Evolutionary conservation across 2,888 invertebrate species (phyloP).

Genomic region (Lepidocyrtinus sp.): DNA sequence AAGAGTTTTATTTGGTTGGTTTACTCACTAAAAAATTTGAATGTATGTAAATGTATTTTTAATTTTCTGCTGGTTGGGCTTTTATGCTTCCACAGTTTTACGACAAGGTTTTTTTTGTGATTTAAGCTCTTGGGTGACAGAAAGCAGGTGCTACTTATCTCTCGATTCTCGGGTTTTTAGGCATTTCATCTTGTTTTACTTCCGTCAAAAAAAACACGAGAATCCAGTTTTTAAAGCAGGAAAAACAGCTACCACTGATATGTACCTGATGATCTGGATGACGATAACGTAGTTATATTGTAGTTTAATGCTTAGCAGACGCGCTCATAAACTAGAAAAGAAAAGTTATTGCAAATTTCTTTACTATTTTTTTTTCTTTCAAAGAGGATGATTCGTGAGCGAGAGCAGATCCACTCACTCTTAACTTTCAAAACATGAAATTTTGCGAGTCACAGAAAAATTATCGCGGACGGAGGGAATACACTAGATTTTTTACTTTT

Average conservation of each 20-base stretch:
- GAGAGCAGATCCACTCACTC: constrained; percentile 7
- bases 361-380: constrained; percentile 1
- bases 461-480: neutral
- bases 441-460: constrained; percentile 29
- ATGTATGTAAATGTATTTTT: constrained; percentile 27
- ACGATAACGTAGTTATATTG: constrained; percentile 8
- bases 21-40: neutral
- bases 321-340: constrained; percentile 11
- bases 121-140: constrained; percentile 52
- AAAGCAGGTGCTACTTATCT: constrained; percentile 49
- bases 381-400: neutral
- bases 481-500: neutral
- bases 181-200: constrained; percentile 38
- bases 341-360: constrained; percentile 38
- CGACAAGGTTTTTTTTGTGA: constrained; percentile 19
- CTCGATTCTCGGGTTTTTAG: constrained; percentile 11
- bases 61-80: constrained; percentile 16
- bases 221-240: constrained; percentile 29
- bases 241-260: constrained; percentile 15
- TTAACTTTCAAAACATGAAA: constrained; percentile 20
- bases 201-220: constrained; percentile 32
- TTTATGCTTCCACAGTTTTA: constrained; percentile 39
- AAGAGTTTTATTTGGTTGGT: constrained; percentile 8
- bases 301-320: constrained; percentile 25
- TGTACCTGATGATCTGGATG: constrained; percentile 16